Conservation (phyloP, 2,113 vertebrate genomes). For the Eulemur macaco region DNA sequence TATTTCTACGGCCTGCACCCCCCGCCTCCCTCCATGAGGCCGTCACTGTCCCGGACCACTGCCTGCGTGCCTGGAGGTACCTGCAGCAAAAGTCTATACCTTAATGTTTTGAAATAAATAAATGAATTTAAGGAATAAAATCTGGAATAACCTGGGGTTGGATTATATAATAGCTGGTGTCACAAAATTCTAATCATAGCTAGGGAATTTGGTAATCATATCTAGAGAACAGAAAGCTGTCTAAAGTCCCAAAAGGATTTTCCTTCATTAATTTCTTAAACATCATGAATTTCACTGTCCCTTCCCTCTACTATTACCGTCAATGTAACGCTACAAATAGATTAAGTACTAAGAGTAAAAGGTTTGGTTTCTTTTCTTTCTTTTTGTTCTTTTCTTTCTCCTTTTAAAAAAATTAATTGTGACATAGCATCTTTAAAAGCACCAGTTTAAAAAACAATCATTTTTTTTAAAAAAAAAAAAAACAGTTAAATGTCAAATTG, state of each 20-base stretch:
- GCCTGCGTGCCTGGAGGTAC: not conserved
- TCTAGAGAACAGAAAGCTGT: not conserved
- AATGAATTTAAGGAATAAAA: not conserved
- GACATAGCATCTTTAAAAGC: constrained; percentile 21
- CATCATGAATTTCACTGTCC: not conserved
- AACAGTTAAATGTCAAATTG: constrained; percentile 34
- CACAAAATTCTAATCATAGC: not conserved
- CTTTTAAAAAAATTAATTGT: constrained; percentile 6
- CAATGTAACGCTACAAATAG: not conserved
- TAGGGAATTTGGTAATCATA: not conserved
- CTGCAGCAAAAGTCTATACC: not conserved
- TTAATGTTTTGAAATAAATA: not conserved
- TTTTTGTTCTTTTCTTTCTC: not conserved
- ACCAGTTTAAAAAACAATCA: not conserved
- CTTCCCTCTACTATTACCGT: not conserved
- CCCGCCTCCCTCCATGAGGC: not conserved
- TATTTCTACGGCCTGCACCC: rapidly evolving
- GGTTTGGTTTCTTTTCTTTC: not conserved
- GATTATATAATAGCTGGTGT: not conserved
- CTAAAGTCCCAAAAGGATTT: not conserved
- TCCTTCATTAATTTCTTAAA: not conserved
- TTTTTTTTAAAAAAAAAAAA: not conserved
- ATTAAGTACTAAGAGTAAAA: not conserved
- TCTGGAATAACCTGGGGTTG: not conserved
- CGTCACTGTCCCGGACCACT: not conserved